phyloP scores from a whole-genome alignment of 2,888 invertebrate genomes.

The Rutpela maculata region DNA sequence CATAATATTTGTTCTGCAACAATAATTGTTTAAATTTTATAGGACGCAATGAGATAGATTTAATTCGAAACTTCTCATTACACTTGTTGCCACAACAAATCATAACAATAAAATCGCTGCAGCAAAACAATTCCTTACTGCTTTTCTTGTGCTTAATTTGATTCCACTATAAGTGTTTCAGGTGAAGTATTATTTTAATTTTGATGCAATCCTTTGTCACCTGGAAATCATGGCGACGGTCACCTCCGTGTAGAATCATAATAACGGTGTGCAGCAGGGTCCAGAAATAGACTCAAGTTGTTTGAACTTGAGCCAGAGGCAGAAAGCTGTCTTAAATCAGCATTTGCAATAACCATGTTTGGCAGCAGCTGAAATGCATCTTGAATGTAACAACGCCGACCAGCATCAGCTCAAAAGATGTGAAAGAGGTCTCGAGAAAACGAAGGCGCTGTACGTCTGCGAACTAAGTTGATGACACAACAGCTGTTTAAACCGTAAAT shows the following conservation, averaged over 20 bases:
- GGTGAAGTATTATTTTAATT: not conserved
- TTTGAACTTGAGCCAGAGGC: slow-evolving; percentile 60
- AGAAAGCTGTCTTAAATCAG: slow-evolving; percentile 34
- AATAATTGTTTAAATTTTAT: no score
- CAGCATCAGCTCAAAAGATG: not conserved
- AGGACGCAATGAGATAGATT: no score
- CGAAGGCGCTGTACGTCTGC: slow-evolving; percentile 8
- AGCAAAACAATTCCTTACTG: no score
- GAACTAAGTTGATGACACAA: not conserved
- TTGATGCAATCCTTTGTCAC: slow-evolving; percentile 44
- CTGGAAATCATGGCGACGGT: slow-evolving; percentile 36
- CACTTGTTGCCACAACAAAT: no score
- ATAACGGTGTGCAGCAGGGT: slow-evolving; percentile 53
- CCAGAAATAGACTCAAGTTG: slow-evolving; percentile 60
- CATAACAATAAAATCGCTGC: no score
- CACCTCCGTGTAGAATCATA: slow-evolving; percentile 43
- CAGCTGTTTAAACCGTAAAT: slow-evolving; percentile 21
- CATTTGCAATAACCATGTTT: slow-evolving; percentile 35
- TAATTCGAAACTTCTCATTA: no score
- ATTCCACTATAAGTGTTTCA: no score
- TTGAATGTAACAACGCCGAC: slow-evolving; percentile 4
- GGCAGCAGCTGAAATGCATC: slow-evolving; percentile 21
- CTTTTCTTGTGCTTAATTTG: no score
- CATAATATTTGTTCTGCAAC: no score
- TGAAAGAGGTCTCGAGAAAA: slow-evolving; percentile 11